Base-by-base conservation (phyloP, 2,797 vertebrate genomes). In the Acanthiza pusilla region DNA sequence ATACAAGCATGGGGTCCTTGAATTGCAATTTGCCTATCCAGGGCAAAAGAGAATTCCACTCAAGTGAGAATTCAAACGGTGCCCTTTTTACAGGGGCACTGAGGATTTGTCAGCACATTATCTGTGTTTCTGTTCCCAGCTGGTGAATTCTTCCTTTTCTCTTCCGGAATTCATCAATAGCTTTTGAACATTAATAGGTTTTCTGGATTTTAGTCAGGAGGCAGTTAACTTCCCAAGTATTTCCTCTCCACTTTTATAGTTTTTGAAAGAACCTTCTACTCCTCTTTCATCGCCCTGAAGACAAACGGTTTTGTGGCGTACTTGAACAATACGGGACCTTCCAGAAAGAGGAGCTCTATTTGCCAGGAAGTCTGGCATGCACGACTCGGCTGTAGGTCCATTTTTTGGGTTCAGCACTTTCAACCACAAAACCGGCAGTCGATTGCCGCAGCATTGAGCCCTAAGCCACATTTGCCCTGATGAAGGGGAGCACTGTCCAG, bases 381-480 rank as follows among this genome's bases (percentile, higher is more conserved):
- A 83, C 85, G 68, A 85, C 73, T 43, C 5, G 50, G 76, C 54
- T 91, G 73, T 50, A 50, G 71, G 90, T 82, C 57, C 77, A 5
- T 79, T 83, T 93, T 96, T 82, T 7, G 19, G 83, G 78, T 82
- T 95, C 78, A 89, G 57, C n/a, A 22, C 89, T 89, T 96, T 61
- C 30, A 94, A 38, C 57, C 75, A 70, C 88, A 91, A 85, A 91
- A 89, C 70, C 66, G 60, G 85, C 63, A 47, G 84, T 61, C 1
- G 2, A 27, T 84, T 91, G 95, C 68, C 74, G 27, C 55, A 87
- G 38, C 29, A 68, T 38, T 27, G 45, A 90, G 43, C 48, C 47
- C 58, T 13, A 68, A 87, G 51, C 19, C 90, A 55, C 23, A 72
- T 51, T 13, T 55, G 16, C 11, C 40, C 84, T 96, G 79, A 40